Base-by-base conservation (phyloP, 2,113 vertebrate genomes). In the Mormyrus lacerda region DNA sequence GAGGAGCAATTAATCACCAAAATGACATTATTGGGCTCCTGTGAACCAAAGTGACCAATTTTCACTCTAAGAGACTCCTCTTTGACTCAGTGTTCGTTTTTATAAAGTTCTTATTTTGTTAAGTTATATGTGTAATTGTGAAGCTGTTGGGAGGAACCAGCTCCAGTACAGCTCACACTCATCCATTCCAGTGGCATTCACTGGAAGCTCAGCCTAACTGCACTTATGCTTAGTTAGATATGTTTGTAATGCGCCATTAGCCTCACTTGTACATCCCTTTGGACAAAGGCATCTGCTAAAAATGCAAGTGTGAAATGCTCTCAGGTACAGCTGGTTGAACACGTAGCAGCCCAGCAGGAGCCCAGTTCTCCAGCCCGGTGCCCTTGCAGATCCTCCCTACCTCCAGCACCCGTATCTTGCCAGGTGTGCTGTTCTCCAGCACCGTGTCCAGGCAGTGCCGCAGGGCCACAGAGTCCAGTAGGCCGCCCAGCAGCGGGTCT, bases 341-440 rank as follows among this genome's bases (percentile, higher is more conserved):
- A 65, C 0, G 0, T n/a, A 3, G 61, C 4, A 27, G 27, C 61
- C n/a, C n/a, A 69, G 10, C 9, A 31, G 58, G 58, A 65, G n/a
- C 58, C 11, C 8, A 27, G 8, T 65, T 65, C n/a, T 27, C 58
- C n/a, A 27, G n/a, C 21, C 55, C 7, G 55, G 7, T 0, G 55
- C 0, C n/a, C 61, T 39, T 35, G 27, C 21, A 35, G 51, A 2
- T 7, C 27, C 13, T 17, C 17, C 93, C 92, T 91, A 99, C 98
- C 97, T 99, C 98, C 24, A 98, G 65, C 84, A 99, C 96, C 93
- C 96, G 98, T 91, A 99, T 96, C 91, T 90, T 95, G 11, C 92
- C 94, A 24, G 95, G 92, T 0, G 35, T 89, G 79, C 91, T 89
- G 92, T 99, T 99, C 90, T 99, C 98, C 92, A 98, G 4, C 0